phyloP scores from a whole-genome alignment of 2,888 invertebrate species.

The Pherbina coryleti region DNA sequence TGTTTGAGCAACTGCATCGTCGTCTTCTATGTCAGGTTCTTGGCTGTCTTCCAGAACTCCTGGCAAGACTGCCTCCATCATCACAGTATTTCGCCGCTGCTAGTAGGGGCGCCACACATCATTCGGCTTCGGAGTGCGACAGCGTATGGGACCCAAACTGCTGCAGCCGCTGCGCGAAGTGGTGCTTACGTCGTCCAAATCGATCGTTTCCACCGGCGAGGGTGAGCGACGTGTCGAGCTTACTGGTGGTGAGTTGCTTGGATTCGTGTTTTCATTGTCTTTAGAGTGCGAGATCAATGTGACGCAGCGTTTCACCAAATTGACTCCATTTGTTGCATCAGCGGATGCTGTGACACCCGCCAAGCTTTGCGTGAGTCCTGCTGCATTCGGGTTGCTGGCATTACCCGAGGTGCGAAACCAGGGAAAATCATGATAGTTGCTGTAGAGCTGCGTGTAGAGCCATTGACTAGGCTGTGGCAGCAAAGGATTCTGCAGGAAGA shows the following conservation, averaged over 20 bases:
- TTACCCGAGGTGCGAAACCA: constrained; percentile 73
- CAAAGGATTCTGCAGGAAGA: constrained; percentile 81
- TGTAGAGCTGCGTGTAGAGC: constrained; percentile 83
- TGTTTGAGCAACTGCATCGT: constrained; percentile 30
- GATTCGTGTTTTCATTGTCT: constrained; percentile 57
- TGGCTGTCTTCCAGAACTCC: constrained; percentile 37
- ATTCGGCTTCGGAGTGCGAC: constrained; percentile 71
- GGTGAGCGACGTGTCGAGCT: constrained; percentile 67
- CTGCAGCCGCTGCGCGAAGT: constrained; percentile 54
- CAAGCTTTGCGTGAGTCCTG: constrained; percentile 30
- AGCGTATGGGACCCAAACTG: constrained; percentile 67
- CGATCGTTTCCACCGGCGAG: constrained; percentile 68
- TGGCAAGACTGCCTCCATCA: constrained; percentile 35
- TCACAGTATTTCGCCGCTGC: constrained; percentile 62
- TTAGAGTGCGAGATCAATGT: constrained; percentile 65
- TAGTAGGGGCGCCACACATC: constrained; percentile 86
- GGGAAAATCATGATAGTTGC: constrained; percentile 76
- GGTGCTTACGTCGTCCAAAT: constrained; percentile 63
- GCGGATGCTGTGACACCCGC: constrained; percentile 42
- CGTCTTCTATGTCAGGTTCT: constrained; percentile 29
- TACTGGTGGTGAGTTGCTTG: constrained; percentile 66
- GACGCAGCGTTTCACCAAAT: constrained; percentile 67
- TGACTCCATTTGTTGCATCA: constrained; percentile 57
- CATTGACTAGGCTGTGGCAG: constrained; percentile 83
- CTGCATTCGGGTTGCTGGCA: constrained; percentile 44